Evolutionary conservation across 2,888 invertebrate species (phyloP).

Genomic region (Lissonota sp.): DNA sequence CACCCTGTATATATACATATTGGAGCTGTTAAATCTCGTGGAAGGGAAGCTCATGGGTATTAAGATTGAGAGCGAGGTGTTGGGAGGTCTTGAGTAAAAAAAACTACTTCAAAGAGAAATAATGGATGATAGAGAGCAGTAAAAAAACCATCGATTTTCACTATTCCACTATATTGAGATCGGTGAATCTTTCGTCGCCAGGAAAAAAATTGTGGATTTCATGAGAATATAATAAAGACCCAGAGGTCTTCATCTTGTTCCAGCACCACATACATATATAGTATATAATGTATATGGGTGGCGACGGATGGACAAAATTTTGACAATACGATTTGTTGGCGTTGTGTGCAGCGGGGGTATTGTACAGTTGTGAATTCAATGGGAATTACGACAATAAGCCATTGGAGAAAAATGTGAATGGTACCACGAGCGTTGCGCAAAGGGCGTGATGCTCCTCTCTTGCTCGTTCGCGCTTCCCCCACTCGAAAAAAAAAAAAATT

Average conservation of each 20-base stretch:
- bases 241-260: slow-evolving; percentile 26
- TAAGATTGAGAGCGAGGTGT: slow-evolving; percentile 39
- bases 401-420: slow-evolving; percentile 74
- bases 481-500: slow-evolving; percentile 4
- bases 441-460: slow-evolving; percentile 59
- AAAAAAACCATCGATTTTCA: slow-evolving; percentile 15
- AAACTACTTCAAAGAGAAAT: slow-evolving; percentile 15
- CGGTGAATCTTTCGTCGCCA: slow-evolving; percentile 26
- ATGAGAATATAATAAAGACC: slow-evolving; percentile 35
- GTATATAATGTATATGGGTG: background rate
- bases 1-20: background rate
- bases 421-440: slow-evolving; percentile 76
- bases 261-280: background rate
- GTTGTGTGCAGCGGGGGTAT: slow-evolving; percentile 65
- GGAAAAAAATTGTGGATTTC: slow-evolving; percentile 38
- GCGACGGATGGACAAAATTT: slow-evolving; percentile 67
- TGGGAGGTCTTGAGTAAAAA: slow-evolving; percentile 34
- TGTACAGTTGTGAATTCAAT: slow-evolving; percentile 77
- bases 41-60: slow-evolving; percentile 49
- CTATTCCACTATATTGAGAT: slow-evolving; percentile 3
- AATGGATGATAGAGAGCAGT: slow-evolving; percentile 2
- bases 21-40: slow-evolving; percentile 59
- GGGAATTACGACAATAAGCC: slow-evolving; percentile 80
- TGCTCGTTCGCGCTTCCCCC: slow-evolving; percentile 30
- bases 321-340: slow-evolving; percentile 77